Evolutionary conservation across 1,140 invertebrate genomes (phyloP), one percentile per base, ranked within the genome.

Genomic region (Pentalonia nigronervosa): DNA sequence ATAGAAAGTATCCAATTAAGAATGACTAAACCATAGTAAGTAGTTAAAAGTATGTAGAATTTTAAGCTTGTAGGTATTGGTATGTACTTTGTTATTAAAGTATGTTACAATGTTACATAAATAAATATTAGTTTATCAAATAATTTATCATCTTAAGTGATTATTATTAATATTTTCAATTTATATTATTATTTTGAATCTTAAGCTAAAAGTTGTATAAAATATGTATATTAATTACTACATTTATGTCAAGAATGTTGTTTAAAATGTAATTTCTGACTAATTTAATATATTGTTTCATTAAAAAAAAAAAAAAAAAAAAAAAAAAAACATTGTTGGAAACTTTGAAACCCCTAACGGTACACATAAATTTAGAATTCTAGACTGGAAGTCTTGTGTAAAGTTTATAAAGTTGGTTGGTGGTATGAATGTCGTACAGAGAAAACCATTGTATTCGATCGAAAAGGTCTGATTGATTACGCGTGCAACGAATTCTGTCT

Each of bases 391-490:
- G 89, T n/a, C 56, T 67, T 67, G 53, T 67, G n/a, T 41, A 89
- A 90, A 91, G 60, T 84, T 84, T 93, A 93, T 86, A 93, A 93
- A 93, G 91, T 86, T 25, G 34, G 34, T 25, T 34, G 81, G n/a
- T 50, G n/a, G 76, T 92, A 92, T 47, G 45, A 92, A 83, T 83
- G 76, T 84, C 91, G 91, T 48, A 83, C 41, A 34, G 47, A 76
- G 91, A 34, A 48, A 92, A 92, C 91, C 50, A 83, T 92, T 92
- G 67, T 92, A 84, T 84, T 92, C 67, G 91, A 83, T 92, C 48
- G 91, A 86, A 86, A 93, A 11, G 67, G 48, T 56, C 91, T 93
- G 91, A 93, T 93, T 93, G 76, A 93, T 93, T 86, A 41, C 81
- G 76, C 91, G 60, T 83, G 91, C 48, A 45, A 84, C 67, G 91